phyloP scores from a whole-genome alignment of 2,113 vertebrate species.

The Syrmaticus mikado region DNA sequence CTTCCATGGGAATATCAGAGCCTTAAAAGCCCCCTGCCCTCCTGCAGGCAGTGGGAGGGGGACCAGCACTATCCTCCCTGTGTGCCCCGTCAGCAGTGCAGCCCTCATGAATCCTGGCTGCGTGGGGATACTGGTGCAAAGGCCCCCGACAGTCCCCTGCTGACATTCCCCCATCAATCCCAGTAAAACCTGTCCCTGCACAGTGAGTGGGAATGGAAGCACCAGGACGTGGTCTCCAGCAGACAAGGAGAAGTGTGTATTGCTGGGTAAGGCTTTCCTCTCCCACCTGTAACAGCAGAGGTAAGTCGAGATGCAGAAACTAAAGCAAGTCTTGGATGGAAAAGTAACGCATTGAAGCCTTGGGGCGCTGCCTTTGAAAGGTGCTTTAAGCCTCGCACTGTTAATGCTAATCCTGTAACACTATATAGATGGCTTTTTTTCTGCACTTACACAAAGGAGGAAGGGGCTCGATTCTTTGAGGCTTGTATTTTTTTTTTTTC shows the following conservation, averaged over 20 bases:
- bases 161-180: rapidly evolving
- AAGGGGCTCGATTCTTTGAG: constrained; percentile 71
- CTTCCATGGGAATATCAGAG: neutral
- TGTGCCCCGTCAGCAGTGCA: neutral
- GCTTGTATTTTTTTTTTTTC: constrained; percentile 64
- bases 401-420: constrained; percentile 94
- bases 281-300: constrained; percentile 32
- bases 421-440: constrained; percentile 76
- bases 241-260: neutral
- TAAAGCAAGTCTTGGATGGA: constrained; percentile 29
- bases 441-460: constrained; percentile 67
- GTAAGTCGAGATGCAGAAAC: neutral
- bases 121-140: rapidly evolving
- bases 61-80: rapidly evolving
- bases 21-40: neutral
- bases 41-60: neutral
- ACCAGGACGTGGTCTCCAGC: neutral
- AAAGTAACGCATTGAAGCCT: constrained; percentile 51
- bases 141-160: rapidly evolving
- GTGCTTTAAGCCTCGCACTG: constrained; percentile 67
- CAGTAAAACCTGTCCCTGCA: neutral
- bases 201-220: neutral
- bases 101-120: neutral
- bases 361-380: constrained; percentile 64
- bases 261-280: constrained; percentile 12